phyloP scores from a whole-genome alignment of 2,888 invertebrate species.

The Zygaena filipendulae region DNA sequence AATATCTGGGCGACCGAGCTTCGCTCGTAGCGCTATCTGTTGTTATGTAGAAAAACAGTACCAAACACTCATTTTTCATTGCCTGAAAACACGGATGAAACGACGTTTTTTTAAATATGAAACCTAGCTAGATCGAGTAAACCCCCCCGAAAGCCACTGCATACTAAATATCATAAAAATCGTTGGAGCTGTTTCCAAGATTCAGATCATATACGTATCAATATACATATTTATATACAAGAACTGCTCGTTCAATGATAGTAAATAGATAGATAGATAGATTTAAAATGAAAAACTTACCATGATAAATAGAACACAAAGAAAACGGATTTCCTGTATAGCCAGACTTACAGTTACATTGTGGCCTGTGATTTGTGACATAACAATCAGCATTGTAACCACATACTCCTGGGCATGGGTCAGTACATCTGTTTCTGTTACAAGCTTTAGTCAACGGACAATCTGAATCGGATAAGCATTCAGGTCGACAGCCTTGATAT shows the following conservation, averaged over 20 bases:
- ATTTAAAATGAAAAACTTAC: conserved; percentile 27
- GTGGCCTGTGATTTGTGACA: conserved; percentile 73
- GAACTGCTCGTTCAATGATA: too few species aligned
- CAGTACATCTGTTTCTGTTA: conserved; percentile 72
- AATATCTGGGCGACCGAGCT: too few species aligned
- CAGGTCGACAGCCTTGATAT: conserved; percentile 77
- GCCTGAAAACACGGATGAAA: too few species aligned
- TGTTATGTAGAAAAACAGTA: too few species aligned
- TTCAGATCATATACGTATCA: too few species aligned
- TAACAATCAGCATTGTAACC: conserved; percentile 75
- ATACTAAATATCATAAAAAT: too few species aligned
- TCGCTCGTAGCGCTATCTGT: too few species aligned
- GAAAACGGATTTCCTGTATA: conserved; percentile 76
- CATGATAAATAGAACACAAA: conserved; percentile 41
- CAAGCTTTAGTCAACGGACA: conserved; percentile 73
- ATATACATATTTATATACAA: not conserved
- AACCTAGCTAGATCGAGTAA: too few species aligned
- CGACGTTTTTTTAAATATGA: too few species aligned
- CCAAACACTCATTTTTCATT: too few species aligned
- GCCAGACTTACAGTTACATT: conserved; percentile 70
- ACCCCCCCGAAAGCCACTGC: not conserved
- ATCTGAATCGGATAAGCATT: conserved; percentile 73
- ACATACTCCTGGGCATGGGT: conserved; percentile 77
- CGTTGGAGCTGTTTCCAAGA: too few species aligned
- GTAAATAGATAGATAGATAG: conserved; percentile 2